These are phyloP conservation scores for Progne subis DNA, from an alignment of 2,113 vertebrate genomes.

Conservation along the genomic window DNA sequence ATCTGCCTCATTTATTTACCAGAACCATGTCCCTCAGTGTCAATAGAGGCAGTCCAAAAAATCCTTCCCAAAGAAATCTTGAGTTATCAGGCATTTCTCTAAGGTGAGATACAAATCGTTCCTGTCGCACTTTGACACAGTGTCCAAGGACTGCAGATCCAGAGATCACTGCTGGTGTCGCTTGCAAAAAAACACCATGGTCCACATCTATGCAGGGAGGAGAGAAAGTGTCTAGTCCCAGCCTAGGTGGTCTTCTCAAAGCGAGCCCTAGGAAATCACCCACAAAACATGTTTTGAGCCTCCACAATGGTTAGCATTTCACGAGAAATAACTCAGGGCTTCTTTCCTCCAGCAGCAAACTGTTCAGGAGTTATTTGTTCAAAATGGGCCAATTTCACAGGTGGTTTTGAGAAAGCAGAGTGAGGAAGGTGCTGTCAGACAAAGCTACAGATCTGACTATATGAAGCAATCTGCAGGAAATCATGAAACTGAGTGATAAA, in stretches of 20 bases:
- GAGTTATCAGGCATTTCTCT: background rate
- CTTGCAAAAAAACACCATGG: background rate
- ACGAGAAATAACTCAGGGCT: background rate
- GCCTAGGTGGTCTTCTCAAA: background rate
- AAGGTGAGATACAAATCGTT: accelerated
- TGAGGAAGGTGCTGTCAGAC: background rate
- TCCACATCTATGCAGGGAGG: too few relatives aligned
- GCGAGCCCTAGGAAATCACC: background rate
- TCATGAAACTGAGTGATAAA: background rate
- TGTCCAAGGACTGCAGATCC: background rate
- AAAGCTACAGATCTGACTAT: background rate
- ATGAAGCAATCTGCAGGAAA: background rate
- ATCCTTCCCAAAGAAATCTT: background rate
- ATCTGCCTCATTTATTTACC: background rate
- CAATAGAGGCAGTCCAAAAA: background rate
- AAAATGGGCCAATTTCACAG: background rate
- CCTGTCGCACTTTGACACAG: background rate
- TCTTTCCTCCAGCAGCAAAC: background rate
- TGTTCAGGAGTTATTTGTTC: background rate
- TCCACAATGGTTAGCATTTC: background rate
- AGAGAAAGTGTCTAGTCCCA: background rate
- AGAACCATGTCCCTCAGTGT: background rate
- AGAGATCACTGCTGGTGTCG: background rate
- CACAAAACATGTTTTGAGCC: background rate
- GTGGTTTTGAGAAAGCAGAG: background rate